Evolutionary conservation across 2,113 vertebrate genomes (phyloP).

Genomic region (Aphelocoma coerulescens): DNA sequence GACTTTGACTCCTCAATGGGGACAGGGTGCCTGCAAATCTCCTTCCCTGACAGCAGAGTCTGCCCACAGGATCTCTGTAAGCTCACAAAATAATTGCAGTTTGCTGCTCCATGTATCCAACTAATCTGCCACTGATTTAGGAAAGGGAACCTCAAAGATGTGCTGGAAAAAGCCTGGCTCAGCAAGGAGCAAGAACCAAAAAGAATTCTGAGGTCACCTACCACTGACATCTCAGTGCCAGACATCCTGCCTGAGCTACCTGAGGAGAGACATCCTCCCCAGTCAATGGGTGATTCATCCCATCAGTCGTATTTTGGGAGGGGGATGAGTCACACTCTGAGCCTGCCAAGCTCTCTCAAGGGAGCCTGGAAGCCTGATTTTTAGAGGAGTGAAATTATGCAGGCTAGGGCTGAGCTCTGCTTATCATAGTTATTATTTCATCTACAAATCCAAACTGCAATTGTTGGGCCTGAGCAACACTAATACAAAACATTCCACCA

Average conservation of each 20-base stretch:
- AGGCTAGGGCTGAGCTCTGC: not conserved
- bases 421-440: not conserved
- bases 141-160: not conserved
- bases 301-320: not conserved
- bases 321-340: not conserved
- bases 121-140: not conserved
- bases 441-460: not conserved
- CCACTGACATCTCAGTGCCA: not conserved
- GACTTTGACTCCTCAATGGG: not conserved
- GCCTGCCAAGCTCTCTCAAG: not conserved
- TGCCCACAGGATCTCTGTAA: not conserved
- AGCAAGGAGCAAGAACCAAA: not conserved
- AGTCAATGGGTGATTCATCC: not conserved
- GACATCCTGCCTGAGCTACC: not conserved
- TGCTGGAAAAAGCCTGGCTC: not conserved
- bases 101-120: not conserved
- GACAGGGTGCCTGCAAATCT: not conserved
- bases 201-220: not conserved
- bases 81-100: not conserved
- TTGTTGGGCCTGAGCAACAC: not conserved
- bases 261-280: not conserved
- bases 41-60: not conserved
- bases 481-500: not conserved
- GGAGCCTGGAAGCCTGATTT: not conserved
- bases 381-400: not conserved